These are phyloP conservation scores for Muschampia staudingeri DNA, from an alignment of 2,888 invertebrate genomes.

Conservation along the genomic window DNA sequence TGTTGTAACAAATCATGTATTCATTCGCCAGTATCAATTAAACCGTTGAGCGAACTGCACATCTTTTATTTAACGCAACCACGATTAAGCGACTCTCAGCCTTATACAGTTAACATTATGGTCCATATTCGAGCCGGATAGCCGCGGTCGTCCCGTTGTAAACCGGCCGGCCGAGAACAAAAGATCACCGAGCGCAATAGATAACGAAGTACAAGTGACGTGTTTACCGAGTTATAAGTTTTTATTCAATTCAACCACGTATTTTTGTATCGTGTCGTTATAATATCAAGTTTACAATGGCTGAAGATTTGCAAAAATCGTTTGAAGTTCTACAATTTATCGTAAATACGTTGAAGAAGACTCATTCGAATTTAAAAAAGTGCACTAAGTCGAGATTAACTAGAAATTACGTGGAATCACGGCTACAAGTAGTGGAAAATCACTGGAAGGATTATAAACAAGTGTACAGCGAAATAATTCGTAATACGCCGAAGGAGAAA, in stretches of 20 bases:
- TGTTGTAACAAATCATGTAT: too few species aligned
- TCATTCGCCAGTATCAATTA: too few species aligned
- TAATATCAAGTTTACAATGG: background rate
- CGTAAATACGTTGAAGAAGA: background rate
- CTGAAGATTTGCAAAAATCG: constrained; percentile 1
- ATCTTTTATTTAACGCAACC: too few species aligned
- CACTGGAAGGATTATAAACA: background rate
- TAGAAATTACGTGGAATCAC: background rate
- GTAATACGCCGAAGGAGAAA: background rate
- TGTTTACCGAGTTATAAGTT: background rate
- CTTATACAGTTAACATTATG: too few species aligned
- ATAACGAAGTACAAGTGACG: too few species aligned
- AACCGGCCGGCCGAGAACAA: too few species aligned
- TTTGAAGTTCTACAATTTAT: background rate
- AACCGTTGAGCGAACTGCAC: too few species aligned
- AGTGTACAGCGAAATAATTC: background rate
- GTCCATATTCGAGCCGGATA: too few species aligned
- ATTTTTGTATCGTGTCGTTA: background rate
- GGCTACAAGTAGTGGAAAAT: background rate
- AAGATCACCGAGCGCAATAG: too few species aligned
- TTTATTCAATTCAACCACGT: background rate
- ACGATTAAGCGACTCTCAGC: too few species aligned
- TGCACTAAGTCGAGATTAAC: background rate
- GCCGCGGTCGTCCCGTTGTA: too few species aligned
- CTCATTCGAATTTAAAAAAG: constrained; percentile 8